A percentile compares a stretch with the other conserved stretches of the same genome.
phyloP scores from a whole-genome alignment of 1,140 invertebrate species.

The Teleopsis dalmanni region DNA sequence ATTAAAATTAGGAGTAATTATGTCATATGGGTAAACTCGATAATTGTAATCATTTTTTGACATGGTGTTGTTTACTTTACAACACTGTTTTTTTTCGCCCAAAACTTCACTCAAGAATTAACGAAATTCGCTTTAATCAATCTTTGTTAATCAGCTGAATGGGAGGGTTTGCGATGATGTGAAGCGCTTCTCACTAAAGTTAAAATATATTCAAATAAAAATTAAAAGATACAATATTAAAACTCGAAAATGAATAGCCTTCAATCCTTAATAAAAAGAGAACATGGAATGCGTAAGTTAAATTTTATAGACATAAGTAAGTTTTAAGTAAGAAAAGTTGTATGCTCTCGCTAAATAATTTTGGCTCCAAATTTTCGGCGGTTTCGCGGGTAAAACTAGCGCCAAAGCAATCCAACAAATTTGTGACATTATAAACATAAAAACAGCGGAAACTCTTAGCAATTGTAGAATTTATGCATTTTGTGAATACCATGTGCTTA shows the following conservation, averaged over 20 bases:
- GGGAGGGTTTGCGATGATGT: too few relatives aligned
- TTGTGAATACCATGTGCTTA: background rate
- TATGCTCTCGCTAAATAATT: background rate
- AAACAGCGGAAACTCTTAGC: background rate
- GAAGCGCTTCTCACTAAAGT: too few relatives aligned
- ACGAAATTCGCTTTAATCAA: too few relatives aligned
- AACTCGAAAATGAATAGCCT: conserved; percentile 13
- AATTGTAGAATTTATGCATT: background rate
- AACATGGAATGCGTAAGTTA: conserved; percentile 14
- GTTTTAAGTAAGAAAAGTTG: background rate
- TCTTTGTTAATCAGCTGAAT: too few relatives aligned
- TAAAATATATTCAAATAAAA: too few relatives aligned
- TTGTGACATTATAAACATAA: conserved; percentile 3
- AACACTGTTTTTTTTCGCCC: too few relatives aligned
- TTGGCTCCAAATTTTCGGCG: background rate
- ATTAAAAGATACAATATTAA: background rate
- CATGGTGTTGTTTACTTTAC: too few relatives aligned
- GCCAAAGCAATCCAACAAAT: background rate
- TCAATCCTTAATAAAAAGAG: conserved; percentile 9
- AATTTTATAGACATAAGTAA: background rate
- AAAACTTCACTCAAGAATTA: too few relatives aligned
- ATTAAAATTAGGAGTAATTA: too few relatives aligned
- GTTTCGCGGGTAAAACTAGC: conserved; percentile 3
- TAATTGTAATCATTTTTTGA: too few relatives aligned
- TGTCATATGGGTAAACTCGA: too few relatives aligned